Percentiles rank a stretch among this genome's conserved stretches.
Evolutionary conservation across 2,888 invertebrate species (phyloP).

Genomic region (Erebia aethiops): DNA sequence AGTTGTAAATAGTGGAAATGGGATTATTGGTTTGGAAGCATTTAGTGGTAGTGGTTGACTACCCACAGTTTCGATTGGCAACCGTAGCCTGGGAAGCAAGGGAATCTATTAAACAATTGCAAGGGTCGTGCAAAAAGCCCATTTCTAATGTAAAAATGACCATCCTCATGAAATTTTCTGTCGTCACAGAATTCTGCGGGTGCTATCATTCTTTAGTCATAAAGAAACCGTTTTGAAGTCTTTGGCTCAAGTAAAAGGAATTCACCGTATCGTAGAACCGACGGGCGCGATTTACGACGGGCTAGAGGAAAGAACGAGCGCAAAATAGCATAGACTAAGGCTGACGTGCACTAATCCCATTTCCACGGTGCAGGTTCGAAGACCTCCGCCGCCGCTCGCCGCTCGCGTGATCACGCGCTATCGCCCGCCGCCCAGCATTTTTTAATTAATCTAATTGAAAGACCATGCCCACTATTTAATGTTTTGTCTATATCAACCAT

Average conservation of each 20-base stretch:
- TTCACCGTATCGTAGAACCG: slow-evolving; percentile 37
- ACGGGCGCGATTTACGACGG: slow-evolving; percentile 46
- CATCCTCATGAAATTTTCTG: too few relatives aligned
- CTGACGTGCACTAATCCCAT: slow-evolving; percentile 75
- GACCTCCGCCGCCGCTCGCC: slow-evolving; percentile 56
- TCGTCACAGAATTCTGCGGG: too few relatives aligned
- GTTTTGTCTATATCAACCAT: slow-evolving; percentile 9
- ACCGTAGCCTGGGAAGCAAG: too few relatives aligned
- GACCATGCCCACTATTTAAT: slow-evolving; percentile 46
- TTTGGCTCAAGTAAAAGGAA: slow-evolving; percentile 28
- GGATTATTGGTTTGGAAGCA: too few relatives aligned
- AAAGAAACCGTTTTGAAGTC: too few relatives aligned
- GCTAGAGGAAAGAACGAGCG: slow-evolving; percentile 60
- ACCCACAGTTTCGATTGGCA: too few relatives aligned
- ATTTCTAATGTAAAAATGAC: too few relatives aligned
- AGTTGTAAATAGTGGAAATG: too few relatives aligned
- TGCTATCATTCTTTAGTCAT: too few relatives aligned
- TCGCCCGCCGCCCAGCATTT: slow-evolving; percentile 46
- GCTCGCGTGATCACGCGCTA: slow-evolving; percentile 60
- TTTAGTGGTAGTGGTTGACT: too few relatives aligned
- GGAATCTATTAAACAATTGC: too few relatives aligned
- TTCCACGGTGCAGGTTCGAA: slow-evolving; percentile 75
- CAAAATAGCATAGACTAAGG: slow-evolving; percentile 63
- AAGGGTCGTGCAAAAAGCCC: too few relatives aligned
- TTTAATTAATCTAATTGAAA: slow-evolving; percentile 73